These are phyloP conservation scores for Drosophila setosimentum DNA, from an alignment of 2,888 invertebrate genomes.

Conservation along the genomic window DNA sequence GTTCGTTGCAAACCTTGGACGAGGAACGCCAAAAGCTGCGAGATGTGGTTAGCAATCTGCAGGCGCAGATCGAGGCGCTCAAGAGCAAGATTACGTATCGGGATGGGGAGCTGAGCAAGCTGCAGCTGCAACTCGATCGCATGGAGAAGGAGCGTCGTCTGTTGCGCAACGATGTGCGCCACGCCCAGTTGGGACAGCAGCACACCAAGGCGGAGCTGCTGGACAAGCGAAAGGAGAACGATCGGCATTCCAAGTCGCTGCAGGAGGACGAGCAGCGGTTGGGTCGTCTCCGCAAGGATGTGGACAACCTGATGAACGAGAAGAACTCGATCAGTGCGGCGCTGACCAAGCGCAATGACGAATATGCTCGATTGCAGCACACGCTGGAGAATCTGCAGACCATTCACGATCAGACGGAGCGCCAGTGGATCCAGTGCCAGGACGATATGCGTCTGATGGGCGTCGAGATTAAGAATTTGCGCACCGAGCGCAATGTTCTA, in stretches of 20 bases:
- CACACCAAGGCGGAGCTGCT: constrained; percentile 84
- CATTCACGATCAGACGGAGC: constrained; percentile 90
- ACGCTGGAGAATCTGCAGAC: constrained; percentile 92
- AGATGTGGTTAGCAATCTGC: constrained; percentile 89
- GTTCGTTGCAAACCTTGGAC: constrained; percentile 88
- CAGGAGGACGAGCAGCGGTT: constrained; percentile 89
- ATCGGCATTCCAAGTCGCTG: constrained; percentile 89
- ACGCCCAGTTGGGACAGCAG: constrained; percentile 82
- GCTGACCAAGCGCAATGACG: constrained; percentile 93
- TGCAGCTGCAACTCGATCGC: constrained; percentile 88
- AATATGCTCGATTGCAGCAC: constrained; percentile 91
- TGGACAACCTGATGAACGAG: constrained; percentile 91
- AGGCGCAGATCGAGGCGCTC: constrained; percentile 72
- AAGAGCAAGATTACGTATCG: constrained; percentile 89
- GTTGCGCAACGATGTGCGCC: constrained; percentile 86
- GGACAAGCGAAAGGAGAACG: constrained; percentile 84
- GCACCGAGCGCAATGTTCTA: constrained; percentile 90
- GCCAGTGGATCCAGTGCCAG: constrained; percentile 90
- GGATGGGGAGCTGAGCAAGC: constrained; percentile 90
- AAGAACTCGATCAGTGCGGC: constrained; percentile 93
- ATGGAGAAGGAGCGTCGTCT: constrained; percentile 90
- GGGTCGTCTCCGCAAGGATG: constrained; percentile 89
- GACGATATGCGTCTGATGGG: constrained; percentile 94
- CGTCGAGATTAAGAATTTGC: constrained; percentile 92
- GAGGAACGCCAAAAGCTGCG: constrained; percentile 90